Base-by-base conservation (phyloP, 1,140 invertebrate species). In the Homarus americanus region DNA sequence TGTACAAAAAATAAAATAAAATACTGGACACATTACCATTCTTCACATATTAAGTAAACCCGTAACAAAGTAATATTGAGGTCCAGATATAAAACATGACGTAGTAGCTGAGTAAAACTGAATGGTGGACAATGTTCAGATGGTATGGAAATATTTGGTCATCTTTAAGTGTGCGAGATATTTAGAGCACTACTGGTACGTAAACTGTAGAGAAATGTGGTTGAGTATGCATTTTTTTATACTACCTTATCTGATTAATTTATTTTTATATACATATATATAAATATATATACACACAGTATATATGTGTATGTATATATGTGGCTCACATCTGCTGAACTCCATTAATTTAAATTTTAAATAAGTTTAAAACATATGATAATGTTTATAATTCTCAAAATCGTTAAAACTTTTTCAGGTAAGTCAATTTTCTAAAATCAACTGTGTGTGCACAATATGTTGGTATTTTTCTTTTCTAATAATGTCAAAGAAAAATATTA, bases 201-300 rank as follows among this genome's bases (percentile, higher is more conserved):
- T n/a, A n/a, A n/a, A n/a, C n/a, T n/a, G n/a, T n/a, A n/a, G n/a
- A n/a, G n/a, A n/a, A n/a, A n/a, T n/a, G n/a, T n/a, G n/a, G n/a
- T n/a, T n/a, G n/a, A n/a, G n/a, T n/a, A n/a, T n/a, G n/a, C n/a
- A n/a, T n/a, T n/a, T n/a, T n/a, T n/a, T n/a, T n/a, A n/a, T 63
- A 32, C 63, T 63, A 10, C 5, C 5, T 32, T 28, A 28, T 66
- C 44, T 7, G 44, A 49, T 28, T 66, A 66, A 66, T 28, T 66
- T 66, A 66, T 66, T 66, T 66, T 66, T 4, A 66, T 66, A 66
- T 58, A 58, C 44, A n/a, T n/a, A n/a, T n/a, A n/a, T n/a, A n/a
- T n/a, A n/a, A n/a, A n/a, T n/a, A n/a, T n/a, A n/a, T n/a, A n/a
- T n/a, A n/a, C n/a, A n/a, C n/a, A n/a, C n/a, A n/a, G n/a, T n/a